Base-by-base conservation (phyloP, 1,140 invertebrate genomes). In the Microplitis mediator region DNA sequence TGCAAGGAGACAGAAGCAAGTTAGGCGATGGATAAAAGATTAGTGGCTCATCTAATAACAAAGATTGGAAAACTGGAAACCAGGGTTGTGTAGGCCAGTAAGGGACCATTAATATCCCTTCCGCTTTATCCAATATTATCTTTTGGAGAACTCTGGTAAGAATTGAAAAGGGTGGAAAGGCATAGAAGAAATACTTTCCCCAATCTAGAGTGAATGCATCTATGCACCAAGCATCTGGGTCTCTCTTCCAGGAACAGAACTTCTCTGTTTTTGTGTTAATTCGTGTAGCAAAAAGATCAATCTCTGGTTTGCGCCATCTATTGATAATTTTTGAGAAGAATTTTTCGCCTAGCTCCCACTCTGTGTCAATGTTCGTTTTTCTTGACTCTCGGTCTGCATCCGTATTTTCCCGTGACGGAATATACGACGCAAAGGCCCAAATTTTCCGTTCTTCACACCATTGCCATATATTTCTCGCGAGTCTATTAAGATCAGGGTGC, bases 281-380 rank as follows among this genome's bases (percentile, higher is more conserved):
- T n/a, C n/a, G n/a, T 31, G 6, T 69, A 31, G 64, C 75, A 76
- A 78, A 78, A 50, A 78, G 66, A 62, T 78, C 75, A 51, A 78
- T 77, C n/a, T 39, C 45, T 4, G 76, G 73, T 14, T 58, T 0
- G 4, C 75, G 75, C 32, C 75, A 77, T 56, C 76, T 84, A 4
- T n/a, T 56, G 8, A 69, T 50, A 50, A 77, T 75, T 32, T 64
- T 69, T 36, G 35, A 36, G 35, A 36, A 36, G 35, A 36, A 36
- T 36, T 36, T 36, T 36, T 36, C 35, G 35, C 35, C 35, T 36
- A 36, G 35, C 6, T 36, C 35, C 35, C 35, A n/a, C n/a, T n/a
- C n/a, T n/a, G n/a, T n/a, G n/a, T n/a, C n/a, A n/a, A n/a, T n/a
- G n/a, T n/a, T n/a, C 35, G 35, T 6, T 36, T 36, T 32, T 50